Conservation (phyloP, 2,797 vertebrate genomes). For the Acridotheres tristis region DNA sequence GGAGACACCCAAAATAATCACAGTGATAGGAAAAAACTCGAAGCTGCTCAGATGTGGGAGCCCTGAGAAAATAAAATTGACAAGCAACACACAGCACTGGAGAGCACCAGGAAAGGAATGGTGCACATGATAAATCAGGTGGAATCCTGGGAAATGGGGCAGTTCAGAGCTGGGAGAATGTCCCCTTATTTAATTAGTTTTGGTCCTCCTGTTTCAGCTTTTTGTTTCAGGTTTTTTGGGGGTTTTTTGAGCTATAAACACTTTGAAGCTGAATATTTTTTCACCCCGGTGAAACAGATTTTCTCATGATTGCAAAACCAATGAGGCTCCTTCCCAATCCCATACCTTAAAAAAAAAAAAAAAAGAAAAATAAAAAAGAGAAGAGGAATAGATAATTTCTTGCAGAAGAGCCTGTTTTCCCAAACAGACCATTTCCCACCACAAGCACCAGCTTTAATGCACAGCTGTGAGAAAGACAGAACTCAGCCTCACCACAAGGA, state of each 20-base stretch:
- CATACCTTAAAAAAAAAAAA: neutral
- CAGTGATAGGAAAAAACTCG: accelerated
- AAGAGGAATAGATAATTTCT: neutral
- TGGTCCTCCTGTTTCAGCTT: neutral
- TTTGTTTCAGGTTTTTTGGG: neutral
- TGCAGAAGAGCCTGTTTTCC: neutral
- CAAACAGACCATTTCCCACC: neutral
- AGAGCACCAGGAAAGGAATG: accelerated
- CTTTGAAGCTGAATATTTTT: neutral
- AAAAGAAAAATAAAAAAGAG: no score
- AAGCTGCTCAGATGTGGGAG: neutral
- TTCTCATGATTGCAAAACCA: neutral
- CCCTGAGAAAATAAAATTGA: neutral
- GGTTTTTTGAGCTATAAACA: neutral
- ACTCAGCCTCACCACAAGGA: neutral
- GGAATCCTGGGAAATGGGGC: no score
- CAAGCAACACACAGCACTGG: accelerated
- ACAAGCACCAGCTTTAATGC: neutral
- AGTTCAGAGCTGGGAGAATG: neutral
- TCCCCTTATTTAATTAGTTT: neutral
- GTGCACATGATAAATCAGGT: accelerated
- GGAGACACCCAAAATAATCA: neutral
- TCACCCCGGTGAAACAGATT: neutral
- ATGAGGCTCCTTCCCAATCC: neutral
- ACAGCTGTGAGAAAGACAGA: neutral